Percentiles rank a stretch among this genome's conserved stretches.
Conservation (phyloP, 1,140 invertebrate species). For the Stenopsyche tienmushanensis region DNA sequence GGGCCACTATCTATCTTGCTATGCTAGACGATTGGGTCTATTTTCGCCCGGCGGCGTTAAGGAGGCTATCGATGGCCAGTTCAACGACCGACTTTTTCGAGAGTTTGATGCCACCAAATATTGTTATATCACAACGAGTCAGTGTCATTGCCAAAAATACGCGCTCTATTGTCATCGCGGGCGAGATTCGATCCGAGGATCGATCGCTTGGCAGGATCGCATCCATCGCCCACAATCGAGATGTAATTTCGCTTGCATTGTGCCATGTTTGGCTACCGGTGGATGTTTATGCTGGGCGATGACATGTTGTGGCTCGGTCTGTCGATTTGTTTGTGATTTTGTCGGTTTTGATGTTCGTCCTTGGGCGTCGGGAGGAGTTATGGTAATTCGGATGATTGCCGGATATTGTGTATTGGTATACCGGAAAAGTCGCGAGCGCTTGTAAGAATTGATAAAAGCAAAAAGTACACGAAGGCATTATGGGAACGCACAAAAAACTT, state of each 20-base stretch:
- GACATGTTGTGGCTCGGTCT: too few relatives aligned
- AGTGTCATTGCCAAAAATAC: conserved; percentile 58
- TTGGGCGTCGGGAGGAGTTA: not conserved
- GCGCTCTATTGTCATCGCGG: conserved; percentile 1
- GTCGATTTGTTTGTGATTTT: not conserved
- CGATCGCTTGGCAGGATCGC: too few relatives aligned
- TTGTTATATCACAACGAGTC: conserved; percentile 58
- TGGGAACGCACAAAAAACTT: conserved; percentile 16
- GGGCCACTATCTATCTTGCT: conserved; percentile 3
- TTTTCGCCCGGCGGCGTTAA: conserved; percentile 27
- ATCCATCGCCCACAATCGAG: too few relatives aligned
- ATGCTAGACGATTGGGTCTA: not conserved
- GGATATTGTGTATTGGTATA: conserved; percentile 4
- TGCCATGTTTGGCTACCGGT: not conserved
- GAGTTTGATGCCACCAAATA: conserved; percentile 55
- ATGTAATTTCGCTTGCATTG: too few relatives aligned
- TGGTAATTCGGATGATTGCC: conserved; percentile 5
- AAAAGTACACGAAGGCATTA: not conserved
- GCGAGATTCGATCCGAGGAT: too few relatives aligned
- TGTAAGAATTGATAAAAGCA: conserved; percentile 1
- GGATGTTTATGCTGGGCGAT: too few relatives aligned
- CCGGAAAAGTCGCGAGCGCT: conserved; percentile 12
- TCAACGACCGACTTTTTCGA: conserved; percentile 58
- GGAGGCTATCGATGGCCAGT: conserved; percentile 45
- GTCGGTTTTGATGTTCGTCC: not conserved